These are phyloP conservation scores for Megalopta genalis DNA, from an alignment of 1,140 invertebrate genomes.

Conservation along the genomic window DNA sequence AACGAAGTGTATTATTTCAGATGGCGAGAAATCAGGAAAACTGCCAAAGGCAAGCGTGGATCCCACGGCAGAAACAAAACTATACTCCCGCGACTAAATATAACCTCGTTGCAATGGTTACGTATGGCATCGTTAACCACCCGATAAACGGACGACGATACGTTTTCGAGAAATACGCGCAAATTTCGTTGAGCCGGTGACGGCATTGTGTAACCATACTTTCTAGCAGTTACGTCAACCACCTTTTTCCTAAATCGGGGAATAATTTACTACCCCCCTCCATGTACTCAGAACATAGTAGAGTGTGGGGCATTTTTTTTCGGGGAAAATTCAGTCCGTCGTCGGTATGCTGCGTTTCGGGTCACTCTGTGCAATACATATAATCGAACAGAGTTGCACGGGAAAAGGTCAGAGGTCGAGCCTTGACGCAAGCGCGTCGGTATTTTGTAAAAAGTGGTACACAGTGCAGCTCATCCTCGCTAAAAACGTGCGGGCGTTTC, in stretches of 20 bases:
- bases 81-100: conserved; percentile 29
- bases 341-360: not conserved
- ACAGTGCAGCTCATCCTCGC: not conserved
- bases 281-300: too few species aligned
- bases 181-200: not conserved
- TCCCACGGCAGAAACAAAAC: conserved; percentile 27
- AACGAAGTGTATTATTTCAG: conserved; percentile 45
- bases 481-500: not conserved
- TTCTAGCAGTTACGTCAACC: too few species aligned
- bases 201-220: not conserved
- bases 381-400: not conserved
- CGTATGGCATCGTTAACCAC: not conserved
- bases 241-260: too few species aligned
- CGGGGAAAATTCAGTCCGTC: too few species aligned
- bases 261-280: too few species aligned
- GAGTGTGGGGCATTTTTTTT: too few species aligned
- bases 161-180: not conserved
- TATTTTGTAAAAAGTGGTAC: not conserved
- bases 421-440: not conserved
- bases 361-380: not conserved
- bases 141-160: not conserved
- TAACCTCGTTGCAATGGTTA: conserved; percentile 15
- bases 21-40: conserved; percentile 44
- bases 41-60: conserved; percentile 11
- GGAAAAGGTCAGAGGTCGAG: not conserved